These are phyloP conservation scores for Mus minutoides DNA, from an alignment of 2,797 vertebrate species.

Conservation along the genomic window DNA sequence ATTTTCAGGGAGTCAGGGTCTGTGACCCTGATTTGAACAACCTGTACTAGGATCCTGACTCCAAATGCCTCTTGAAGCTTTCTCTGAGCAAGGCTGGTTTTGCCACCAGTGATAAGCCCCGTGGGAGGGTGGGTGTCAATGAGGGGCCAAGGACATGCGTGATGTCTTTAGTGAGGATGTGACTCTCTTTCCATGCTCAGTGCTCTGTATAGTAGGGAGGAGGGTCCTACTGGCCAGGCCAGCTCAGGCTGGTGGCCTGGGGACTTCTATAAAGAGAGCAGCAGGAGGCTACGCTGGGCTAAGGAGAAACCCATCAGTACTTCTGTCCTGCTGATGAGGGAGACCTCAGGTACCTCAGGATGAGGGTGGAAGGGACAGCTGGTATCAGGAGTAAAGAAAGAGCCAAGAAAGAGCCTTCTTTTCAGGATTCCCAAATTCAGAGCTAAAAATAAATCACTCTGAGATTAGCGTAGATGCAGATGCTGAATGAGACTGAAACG, in stretches of 20 bases:
- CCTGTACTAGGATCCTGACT: neutral
- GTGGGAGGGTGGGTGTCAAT: neutral
- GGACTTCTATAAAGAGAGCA: neutral
- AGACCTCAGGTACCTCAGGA: neutral
- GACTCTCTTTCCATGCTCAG: neutral
- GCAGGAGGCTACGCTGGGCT: neutral
- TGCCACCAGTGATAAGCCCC: neutral
- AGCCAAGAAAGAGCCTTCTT: neutral
- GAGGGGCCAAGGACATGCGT: neutral
- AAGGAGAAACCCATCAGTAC: neutral
- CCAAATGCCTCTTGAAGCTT: neutral
- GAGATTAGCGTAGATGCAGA: neutral
- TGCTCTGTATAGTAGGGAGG: neutral
- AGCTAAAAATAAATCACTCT: conserved; percentile 12
- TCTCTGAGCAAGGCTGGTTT: neutral
- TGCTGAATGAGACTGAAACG: neutral
- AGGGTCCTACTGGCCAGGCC: neutral
- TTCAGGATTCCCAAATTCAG: conserved; percentile 15
- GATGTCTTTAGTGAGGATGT: neutral
- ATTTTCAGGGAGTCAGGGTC: conserved; percentile 14
- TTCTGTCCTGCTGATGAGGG: neutral
- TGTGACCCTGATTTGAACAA: neutral
- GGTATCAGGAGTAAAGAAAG: neutral
- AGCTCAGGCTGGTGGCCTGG: neutral
- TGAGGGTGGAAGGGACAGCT: rapidly evolving